phyloP scores from a whole-genome alignment of 1,140 invertebrate genomes.

The Catajapyx aquilonaris region DNA sequence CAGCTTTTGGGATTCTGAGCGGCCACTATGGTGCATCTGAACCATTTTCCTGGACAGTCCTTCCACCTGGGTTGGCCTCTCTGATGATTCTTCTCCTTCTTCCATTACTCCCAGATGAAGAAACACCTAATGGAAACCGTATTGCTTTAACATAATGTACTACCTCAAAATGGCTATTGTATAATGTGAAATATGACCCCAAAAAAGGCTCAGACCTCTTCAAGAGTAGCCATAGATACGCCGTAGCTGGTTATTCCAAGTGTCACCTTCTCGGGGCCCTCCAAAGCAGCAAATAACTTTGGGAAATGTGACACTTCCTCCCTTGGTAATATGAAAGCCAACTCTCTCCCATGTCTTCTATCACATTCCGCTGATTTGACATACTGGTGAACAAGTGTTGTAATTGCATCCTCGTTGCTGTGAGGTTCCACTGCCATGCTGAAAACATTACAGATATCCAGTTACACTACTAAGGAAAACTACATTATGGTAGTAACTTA shows the following conservation, averaged over 20 bases:
- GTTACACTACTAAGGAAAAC: conserved; percentile 16
- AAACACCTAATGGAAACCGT: conserved; percentile 21
- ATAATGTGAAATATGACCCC: conserved; percentile 4
- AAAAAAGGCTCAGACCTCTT: conserved; percentile 39
- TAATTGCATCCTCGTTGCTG: conserved; percentile 33
- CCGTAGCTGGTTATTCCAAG: conserved; percentile 67
- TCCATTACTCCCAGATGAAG: conserved; percentile 42
- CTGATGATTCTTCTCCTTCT: no score
- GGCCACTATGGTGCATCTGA: no score
- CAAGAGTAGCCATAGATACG: conserved; percentile 80
- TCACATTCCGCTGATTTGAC: conserved; percentile 45
- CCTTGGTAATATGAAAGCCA: conserved; percentile 53
- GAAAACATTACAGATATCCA: conserved; percentile 14
- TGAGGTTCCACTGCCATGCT: conserved; percentile 30
- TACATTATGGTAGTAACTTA: conserved; percentile 18
- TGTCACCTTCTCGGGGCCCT: conserved; percentile 43
- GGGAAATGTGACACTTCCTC: conserved; percentile 50
- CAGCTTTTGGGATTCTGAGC: no score
- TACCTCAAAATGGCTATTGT: conserved; percentile 4
- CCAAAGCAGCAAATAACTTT: conserved; percentile 45
- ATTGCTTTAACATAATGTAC: conserved; percentile 1
- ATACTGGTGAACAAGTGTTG: conserved; percentile 35
- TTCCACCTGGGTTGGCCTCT: conserved; percentile 33
- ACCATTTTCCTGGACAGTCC: conserved; percentile 50
- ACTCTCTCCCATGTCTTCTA: conserved; percentile 43